phyloP scores from a whole-genome alignment of 2,888 invertebrate genomes.

The Eubasilissa splendida region DNA sequence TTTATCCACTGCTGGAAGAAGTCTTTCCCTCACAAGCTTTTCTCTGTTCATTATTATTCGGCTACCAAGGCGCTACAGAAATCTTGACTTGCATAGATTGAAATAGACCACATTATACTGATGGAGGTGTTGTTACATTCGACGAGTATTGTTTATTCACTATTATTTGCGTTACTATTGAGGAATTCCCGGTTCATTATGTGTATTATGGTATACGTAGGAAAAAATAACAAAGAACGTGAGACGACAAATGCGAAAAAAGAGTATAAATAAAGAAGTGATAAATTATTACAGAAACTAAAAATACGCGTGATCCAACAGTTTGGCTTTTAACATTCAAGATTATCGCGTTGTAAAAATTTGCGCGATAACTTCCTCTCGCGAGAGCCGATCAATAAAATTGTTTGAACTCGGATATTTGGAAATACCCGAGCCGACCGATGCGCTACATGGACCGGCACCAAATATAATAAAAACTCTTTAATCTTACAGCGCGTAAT shows the following conservation, averaged over 20 bases:
- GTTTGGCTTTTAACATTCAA: conserved; percentile 13
- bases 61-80: too few species aligned
- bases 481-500: too few species aligned
- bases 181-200: too few species aligned
- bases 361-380: conserved; percentile 7
- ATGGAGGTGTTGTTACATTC: too few species aligned
- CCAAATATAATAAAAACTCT: background rate
- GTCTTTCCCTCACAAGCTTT: too few species aligned
- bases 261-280: too few species aligned
- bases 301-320: conserved; percentile 22
- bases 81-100: too few species aligned
- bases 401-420: conserved; percentile 9
- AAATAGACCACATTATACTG: too few species aligned
- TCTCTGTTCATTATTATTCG: too few species aligned
- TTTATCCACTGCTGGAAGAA: too few species aligned
- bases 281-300: background rate
- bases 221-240: background rate
- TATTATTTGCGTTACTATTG: too few species aligned
- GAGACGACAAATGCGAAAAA: background rate
- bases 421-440: background rate
- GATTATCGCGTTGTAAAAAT: background rate
- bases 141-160: too few species aligned
- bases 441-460: background rate
- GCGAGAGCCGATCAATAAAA: conserved; percentile 1
- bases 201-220: background rate